Evolutionary conservation across 2,888 invertebrate genomes (phyloP), one percentile per base, ranked within the genome.

Genomic region (Phalangium opilio): DNA sequence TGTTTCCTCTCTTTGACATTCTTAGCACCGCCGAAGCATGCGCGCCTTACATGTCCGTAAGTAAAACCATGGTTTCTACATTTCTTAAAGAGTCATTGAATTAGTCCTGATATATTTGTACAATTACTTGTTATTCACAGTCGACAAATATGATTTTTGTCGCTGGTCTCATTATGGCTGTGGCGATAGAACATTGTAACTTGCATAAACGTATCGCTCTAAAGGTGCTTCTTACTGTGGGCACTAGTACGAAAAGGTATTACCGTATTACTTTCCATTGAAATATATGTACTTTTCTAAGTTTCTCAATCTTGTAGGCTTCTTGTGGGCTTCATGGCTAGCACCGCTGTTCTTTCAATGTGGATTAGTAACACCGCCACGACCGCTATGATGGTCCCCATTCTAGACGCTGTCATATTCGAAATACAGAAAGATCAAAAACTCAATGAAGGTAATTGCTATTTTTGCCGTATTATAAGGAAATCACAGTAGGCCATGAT

Each of bases 101-200:
- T n/a, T n/a, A n/a, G n/a, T n/a, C n/a, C n/a, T n/a, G n/a, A n/a
- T n/a, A n/a, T n/a, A n/a, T n/a, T n/a, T n/a, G n/a, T n/a, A n/a
- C n/a, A n/a, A n/a, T n/a, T 27, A 7, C 27, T 27, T 27, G 4
- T 27, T 27, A 7, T 8, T 27, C 27, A n/a, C 32, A 57, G 57
- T 51, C 47, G 7, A 56, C 57, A 10, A 55, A 53, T 32, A 58
- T 58, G 58, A 53, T 58, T 53, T 58, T 58, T 27, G 48, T 58
- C 3, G 90, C 87, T 0, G 89, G 90, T 17, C 73, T 91, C 56
- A 81, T 90, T 66, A 83, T 91, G 48, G 91, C 90, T 0, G 79
- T 87, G 1, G 86, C 84, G 0, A 82, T 91, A 1, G 90, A 91
- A 67, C 79, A 83, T 63, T 85, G 85, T 57, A 85, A 84, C 64